These are phyloP conservation scores for Cranoglanis bouderius DNA, from an alignment of 2,113 vertebrate genomes.

Conservation along the genomic window DNA sequence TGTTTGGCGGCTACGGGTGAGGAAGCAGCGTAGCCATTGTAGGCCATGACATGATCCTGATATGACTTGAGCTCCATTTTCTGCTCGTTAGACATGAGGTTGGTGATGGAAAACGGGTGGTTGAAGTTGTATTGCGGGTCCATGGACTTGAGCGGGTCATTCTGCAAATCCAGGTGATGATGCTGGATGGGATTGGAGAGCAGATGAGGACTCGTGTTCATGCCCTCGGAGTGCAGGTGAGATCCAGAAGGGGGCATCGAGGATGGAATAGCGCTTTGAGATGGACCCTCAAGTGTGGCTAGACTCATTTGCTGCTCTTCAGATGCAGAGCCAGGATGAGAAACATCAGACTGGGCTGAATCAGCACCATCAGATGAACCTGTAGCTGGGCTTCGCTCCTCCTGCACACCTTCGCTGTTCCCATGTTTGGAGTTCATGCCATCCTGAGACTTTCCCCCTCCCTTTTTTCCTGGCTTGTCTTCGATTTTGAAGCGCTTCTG, in stretches of 20 bases:
- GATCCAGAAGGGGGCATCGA: conserved; percentile 60
- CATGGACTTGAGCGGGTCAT: conserved; percentile 82
- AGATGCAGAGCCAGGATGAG: conserved; percentile 70
- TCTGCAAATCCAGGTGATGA: conserved; percentile 83
- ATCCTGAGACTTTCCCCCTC: conserved; percentile 64
- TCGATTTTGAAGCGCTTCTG: conserved; percentile 92
- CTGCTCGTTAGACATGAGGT: conserved; percentile 88
- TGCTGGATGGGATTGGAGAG: conserved; percentile 76
- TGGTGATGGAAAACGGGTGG: conserved; percentile 91
- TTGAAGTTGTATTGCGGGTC: conserved; percentile 91
- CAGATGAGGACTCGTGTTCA: conserved; percentile 70
- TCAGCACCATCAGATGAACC: conserved; percentile 77
- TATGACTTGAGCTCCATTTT: conserved; percentile 84
- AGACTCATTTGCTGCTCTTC: conserved; percentile 74
- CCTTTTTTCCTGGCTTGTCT: conserved; percentile 78
- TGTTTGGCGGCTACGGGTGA: conserved; percentile 74
- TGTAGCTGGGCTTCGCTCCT: conserved; percentile 69
- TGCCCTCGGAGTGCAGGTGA: conserved; percentile 72
- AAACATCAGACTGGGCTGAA: conserved; percentile 77
- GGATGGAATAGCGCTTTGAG: conserved; percentile 55
- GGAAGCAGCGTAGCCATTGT: conserved; percentile 71
- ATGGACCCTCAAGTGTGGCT: conserved; percentile 72
- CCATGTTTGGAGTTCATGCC: conserved; percentile 60
- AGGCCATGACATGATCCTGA: conserved; percentile 82
- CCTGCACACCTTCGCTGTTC: conserved; percentile 64